Base-by-base conservation (phyloP, 2,888 invertebrate species). In the Mesorhabditis spiculigera region DNA sequence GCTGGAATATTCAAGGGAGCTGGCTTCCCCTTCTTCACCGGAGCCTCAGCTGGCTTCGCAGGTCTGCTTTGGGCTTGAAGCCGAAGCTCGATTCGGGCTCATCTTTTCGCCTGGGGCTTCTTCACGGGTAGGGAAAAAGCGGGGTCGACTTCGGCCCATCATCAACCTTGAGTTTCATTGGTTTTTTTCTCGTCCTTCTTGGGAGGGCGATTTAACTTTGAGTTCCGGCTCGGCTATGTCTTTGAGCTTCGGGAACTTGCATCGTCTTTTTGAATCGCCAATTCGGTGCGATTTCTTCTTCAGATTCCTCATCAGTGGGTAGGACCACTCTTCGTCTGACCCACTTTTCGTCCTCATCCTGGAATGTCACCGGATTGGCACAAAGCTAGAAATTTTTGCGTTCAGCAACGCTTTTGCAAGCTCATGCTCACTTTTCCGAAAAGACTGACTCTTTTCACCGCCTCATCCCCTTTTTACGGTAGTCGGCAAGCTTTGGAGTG, bases 201-300 rank as follows among this genome's bases (percentile, higher is more conserved):
- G 58, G 58, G 10, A 13, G 10, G n/a, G 8, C 58, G 8, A 13
- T 3, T 50, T 50, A 2, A 13, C 10, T 2, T 10, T 3, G 13
- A 50, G 1, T 50, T 50, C 58, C 1, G 58, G 58, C n/a, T 50
- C 58, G 8, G 8, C 3, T 3, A 3, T 3, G 28, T 28, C 28
- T 50, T 50, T 50, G 10, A 50, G n/a, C 58, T 50, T 50, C 58
- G 58, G 58, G 58, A 50, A 50, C 58, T 50, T 50, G 8, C 58
- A 50, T 50, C 58, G 58, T 13, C 10, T 50, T 50, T 50, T 50
- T n/a, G 58, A 13, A n/a, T 50, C 58, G n/a, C 58, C 58, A n/a
- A 50, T n/a, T 50, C n/a, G 58, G 58, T 50, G 8, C 58, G 0
- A 50, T 3, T 50, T 50, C 58, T n/a, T 13, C n/a, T n/a, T 50